Evolutionary conservation across 1,140 invertebrate genomes (phyloP), one percentile per base, ranked within the genome.

Genomic region (Temnothorax curvispinosus): DNA sequence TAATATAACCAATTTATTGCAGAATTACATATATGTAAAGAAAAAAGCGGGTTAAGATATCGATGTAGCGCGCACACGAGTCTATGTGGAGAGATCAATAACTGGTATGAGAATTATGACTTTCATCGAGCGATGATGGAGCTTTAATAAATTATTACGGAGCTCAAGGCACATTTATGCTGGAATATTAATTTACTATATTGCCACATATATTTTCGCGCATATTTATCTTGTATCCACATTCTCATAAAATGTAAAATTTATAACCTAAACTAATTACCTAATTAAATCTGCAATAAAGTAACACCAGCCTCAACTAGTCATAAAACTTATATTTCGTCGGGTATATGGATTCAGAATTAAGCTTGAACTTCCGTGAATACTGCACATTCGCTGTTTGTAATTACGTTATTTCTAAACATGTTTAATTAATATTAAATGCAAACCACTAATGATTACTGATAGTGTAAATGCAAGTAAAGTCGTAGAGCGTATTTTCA

Each of bases 81-180:
- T 81, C 27, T 41, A 81, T 27, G 35, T 54, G 15, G 8, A 9
- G 27, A 54, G 77, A 81, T 81, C 35, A 54, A 81, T 81, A 69
- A 50, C 64, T 69, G 65, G 35, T 18, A 18, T 3, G 35, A 81
- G 21, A 81, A 81, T 71, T 81, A 81, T 81, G 76, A 50, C 32
- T 18, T 15, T 78, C 65, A 78, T 78, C 76, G 38, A 18, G 3
- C 60, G 76, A 67, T 65, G 60, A 78, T 64, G n/a, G 41, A 78
- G 58, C 60, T 78, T 50, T 27, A 11, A 35, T 78, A 78, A 78
- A 65, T 78, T 78, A 65, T 78, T 78, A 65, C 32, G 18, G 41
- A 65, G 60, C 76, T 78, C 41, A 47, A 78, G 75, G 75, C 41
- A 35, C 44, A 65, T 78, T 47, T 50, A 65, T 21, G 27, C 3